Percentiles rank a stretch among this genome's conserved stretches.
Evolutionary conservation across 2,113 vertebrate genomes (phyloP).

Genomic region (Copsychus sechellarum): DNA sequence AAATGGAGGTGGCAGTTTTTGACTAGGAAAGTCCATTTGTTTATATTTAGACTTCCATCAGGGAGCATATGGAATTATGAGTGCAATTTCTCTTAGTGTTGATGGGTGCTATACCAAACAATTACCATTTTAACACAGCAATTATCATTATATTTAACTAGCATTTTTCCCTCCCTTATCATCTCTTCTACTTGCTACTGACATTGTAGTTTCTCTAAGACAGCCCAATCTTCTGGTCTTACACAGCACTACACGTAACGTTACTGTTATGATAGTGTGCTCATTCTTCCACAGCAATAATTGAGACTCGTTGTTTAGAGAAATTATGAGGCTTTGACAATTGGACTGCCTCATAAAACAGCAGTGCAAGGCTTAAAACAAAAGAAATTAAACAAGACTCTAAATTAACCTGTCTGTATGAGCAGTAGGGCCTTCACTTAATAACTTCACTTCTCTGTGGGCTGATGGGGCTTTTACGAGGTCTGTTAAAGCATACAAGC

Average conservation of each 20-base stretch:
- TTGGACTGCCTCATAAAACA: background rate
- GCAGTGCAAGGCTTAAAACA: background rate
- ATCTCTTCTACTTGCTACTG: background rate
- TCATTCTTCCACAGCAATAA: slow-evolving; percentile 7
- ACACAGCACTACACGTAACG: background rate
- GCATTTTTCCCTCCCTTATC: background rate
- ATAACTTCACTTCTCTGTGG: background rate
- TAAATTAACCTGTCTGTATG: slow-evolving; percentile 10
- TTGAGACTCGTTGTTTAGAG: background rate
- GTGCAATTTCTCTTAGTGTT: background rate
- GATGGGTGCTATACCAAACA: background rate
- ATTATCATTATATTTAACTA: slow-evolving; percentile 9
- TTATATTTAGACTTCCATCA: background rate
- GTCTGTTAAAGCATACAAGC: background rate
- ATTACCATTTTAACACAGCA: background rate
- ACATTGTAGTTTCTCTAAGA: background rate
- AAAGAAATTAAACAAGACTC: slow-evolving; percentile 19
- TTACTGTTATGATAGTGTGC: background rate
- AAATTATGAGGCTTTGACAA: slow-evolving; percentile 23
- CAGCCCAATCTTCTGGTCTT: background rate
- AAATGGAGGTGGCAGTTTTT: background rate
- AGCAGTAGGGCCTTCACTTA: background rate
- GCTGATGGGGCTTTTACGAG: background rate
- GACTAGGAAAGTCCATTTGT: background rate
- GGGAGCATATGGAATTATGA: background rate